Base-by-base conservation (phyloP, 1,140 invertebrate genomes). In the Planococcus citri region DNA sequence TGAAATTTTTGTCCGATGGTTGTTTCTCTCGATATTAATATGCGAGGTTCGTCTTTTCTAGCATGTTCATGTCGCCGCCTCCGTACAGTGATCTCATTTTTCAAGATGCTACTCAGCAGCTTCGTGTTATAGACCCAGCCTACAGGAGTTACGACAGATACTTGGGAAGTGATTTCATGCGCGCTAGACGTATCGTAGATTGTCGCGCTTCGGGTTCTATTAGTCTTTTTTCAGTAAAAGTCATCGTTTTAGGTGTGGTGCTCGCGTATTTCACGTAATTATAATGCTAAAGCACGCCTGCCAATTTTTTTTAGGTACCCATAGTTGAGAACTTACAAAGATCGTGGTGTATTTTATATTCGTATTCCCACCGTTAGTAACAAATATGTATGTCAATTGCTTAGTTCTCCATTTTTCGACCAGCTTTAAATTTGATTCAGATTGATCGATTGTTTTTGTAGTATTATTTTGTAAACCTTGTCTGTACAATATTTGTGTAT, bases 11-110 rank as follows among this genome's bases (percentile, higher is more conserved):
- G 22, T 41, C 6, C 20, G 9, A 33, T 69, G 3, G 57, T n/a
- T 24, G 27, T 14, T n/a, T 38, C 17, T 20, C 21, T 38, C n/a
- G 20, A 9, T 68, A 68, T 9, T 68, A 8, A 12, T 29, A 17
- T 68, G 8, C 9, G 8, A n/a, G 4, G 9, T 68, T 17, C 24
- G 3, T 27, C 78, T 89, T 89, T 75, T 93, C 92, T 76, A 91
- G 89, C 72, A 92, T 96, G 91, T 95, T 94, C 77, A 87, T 85
- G 69, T 95, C 92, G 0, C 78, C 80, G 17, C 82, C 87, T 1
- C 90, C 89, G 0, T 91, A 87, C 76, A 86, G 87, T 61, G 92
- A 96, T 79, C 78, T 95, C 0, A 95, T 96, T 72, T 96, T 96
- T 79, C 92, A 94, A 80, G 92, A 95, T 77, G 89, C 92, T 0